Percentiles rank a stretch among this genome's conserved stretches.
Conservation (phyloP, 2,888 invertebrate genomes). For the Troides helena region DNA sequence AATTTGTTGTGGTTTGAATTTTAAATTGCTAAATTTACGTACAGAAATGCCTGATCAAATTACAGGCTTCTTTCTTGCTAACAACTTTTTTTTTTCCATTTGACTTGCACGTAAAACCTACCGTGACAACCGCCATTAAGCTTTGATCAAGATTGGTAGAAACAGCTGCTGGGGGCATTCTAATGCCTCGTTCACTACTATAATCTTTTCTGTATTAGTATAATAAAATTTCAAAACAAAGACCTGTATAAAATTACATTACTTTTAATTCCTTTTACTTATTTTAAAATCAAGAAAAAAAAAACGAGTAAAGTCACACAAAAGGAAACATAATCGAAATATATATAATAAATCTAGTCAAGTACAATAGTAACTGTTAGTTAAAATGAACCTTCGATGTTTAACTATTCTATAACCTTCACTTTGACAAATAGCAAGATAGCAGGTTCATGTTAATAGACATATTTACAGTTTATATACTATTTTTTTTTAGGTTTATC, state of each 20-base stretch:
- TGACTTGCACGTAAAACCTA: conserved; percentile 46
- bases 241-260: too few species aligned
- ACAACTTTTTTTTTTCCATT: conserved; percentile 34
- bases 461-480: conserved; percentile 54
- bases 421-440: conserved; percentile 69
- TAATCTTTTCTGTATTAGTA: not conserved
- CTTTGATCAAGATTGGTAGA: conserved; percentile 64
- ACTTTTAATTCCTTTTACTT: too few species aligned
- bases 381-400: conserved; percentile 39
- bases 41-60: conserved; percentile 34
- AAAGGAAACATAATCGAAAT: not conserved
- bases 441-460: conserved; percentile 65
- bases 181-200: conserved; percentile 45
- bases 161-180: conserved; percentile 54
- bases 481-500: conserved; percentile 12
- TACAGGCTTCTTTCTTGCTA: conserved; percentile 38
- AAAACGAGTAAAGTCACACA: too few species aligned
- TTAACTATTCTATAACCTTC: conserved; percentile 60
- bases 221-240: not conserved
- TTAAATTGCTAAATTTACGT: conserved; percentile 28
- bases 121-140: conserved; percentile 67
- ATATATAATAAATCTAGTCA: not conserved
- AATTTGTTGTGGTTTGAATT: conserved; percentile 30
- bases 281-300: too few species aligned
- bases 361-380: conserved; percentile 4